Conservation (phyloP, 2,888 invertebrate species). For the Parasteatoda lunata region DNA sequence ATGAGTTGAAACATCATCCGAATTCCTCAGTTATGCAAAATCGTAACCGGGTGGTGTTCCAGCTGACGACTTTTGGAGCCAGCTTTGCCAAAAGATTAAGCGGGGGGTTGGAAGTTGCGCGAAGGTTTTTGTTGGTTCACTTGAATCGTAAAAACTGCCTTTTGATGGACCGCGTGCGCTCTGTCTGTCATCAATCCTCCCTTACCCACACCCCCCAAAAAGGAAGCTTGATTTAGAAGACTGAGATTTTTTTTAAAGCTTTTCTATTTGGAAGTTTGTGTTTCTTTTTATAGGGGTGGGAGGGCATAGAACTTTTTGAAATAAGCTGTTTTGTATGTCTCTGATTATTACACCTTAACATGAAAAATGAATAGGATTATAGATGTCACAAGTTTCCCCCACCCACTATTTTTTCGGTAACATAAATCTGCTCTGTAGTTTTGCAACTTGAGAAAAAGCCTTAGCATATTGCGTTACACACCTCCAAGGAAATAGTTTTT, state of each 20-base stretch:
- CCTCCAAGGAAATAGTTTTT: no score
- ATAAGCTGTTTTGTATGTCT: neutral
- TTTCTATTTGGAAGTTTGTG: slow-evolving; percentile 41
- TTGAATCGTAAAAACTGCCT: slow-evolving; percentile 14
- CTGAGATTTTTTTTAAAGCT: slow-evolving; percentile 15
- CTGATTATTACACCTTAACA: neutral
- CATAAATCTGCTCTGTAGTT: no score
- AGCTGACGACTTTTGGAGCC: slow-evolving; percentile 47
- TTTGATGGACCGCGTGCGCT: slow-evolving; percentile 48
- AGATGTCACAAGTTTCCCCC: no score
- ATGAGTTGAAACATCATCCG: neutral
- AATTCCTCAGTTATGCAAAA: neutral
- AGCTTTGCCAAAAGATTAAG: slow-evolving; percentile 15
- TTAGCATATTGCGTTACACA: no score
- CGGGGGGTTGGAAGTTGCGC: slow-evolving; percentile 1
- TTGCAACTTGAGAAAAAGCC: no score
- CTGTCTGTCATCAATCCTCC: slow-evolving; percentile 46
- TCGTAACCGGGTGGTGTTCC: neutral
- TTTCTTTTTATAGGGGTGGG: slow-evolving; percentile 41
- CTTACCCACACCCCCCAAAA: slow-evolving; percentile 15
- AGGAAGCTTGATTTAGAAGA: slow-evolving; percentile 47
- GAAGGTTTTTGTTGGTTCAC: slow-evolving; percentile 15
- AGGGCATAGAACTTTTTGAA: slow-evolving; percentile 4
- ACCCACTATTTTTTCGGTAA: no score
- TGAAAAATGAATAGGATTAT: no score